Evolutionary conservation across 2,888 invertebrate genomes (phyloP).

Genomic region (Notodonta dromedarius): DNA sequence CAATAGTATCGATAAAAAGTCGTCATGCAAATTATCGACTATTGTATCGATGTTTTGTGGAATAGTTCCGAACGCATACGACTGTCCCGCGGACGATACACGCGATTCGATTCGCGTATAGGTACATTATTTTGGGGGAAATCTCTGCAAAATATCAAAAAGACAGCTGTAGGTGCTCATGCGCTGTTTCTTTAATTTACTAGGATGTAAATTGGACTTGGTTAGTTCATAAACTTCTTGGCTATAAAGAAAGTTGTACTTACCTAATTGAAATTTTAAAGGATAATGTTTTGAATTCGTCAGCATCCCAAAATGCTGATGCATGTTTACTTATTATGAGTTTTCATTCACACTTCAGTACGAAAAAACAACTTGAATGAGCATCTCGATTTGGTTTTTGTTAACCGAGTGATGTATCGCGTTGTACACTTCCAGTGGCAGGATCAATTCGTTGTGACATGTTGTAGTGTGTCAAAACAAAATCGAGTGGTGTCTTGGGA

Average conservation of each 20-base stretch:
- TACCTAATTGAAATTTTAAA: constrained; percentile 22
- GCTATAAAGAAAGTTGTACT: too few relatives aligned
- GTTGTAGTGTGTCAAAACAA: constrained; percentile 78
- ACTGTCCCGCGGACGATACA: constrained; percentile 65
- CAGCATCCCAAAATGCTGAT: constrained; percentile 41
- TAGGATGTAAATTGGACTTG: too few relatives aligned
- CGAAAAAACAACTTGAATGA: constrained; percentile 60
- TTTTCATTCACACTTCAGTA: constrained; percentile 57
- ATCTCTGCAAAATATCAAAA: constrained; percentile 54
- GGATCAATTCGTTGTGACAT: constrained; percentile 55
- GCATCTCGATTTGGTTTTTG: constrained; percentile 55
- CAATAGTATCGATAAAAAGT: constrained; percentile 76
- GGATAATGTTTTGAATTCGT: constrained; percentile 32
- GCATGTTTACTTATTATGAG: constrained; percentile 63
- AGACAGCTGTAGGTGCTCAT: constrained; percentile 62
- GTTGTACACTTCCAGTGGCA: constrained; percentile 51
- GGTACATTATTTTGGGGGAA: constrained; percentile 55
- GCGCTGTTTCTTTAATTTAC: constrained; percentile 9
- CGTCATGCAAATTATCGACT: constrained; percentile 82
- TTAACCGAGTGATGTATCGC: constrained; percentile 42
- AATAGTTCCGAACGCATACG: constrained; percentile 53
- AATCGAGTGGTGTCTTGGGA: constrained; percentile 81
- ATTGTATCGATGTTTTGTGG: constrained; percentile 73
- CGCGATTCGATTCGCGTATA: constrained; percentile 66
- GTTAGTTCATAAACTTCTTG: too few relatives aligned